Base-by-base conservation (phyloP, 2,797 vertebrate species). In the Synaphobranchus kaupii region DNA sequence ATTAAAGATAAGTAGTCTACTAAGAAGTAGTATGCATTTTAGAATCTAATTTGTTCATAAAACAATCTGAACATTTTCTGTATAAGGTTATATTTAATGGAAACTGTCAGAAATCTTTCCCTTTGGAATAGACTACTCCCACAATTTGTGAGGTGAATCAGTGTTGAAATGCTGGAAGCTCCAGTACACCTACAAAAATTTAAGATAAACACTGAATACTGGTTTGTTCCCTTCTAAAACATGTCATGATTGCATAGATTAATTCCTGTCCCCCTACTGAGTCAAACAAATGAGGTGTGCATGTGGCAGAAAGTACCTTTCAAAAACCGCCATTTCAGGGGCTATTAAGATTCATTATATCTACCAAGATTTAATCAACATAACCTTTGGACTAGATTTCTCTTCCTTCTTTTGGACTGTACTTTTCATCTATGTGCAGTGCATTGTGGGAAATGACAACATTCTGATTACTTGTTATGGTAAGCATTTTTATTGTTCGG, bases 401-500 rank as follows among this genome's bases (percentile, higher is more conserved):
- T 28, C 31, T 76, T 15, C 34, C 71, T 4, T 10, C 31, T 76
- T 68, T 28, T 76, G 28, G 71, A 76, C 71, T 86, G 76, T 87
- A 54, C 63, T 86, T 90, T 89, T 89, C 66, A 71, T 50, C 56
- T 17, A 13, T 50, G 50, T 50, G 87, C 83, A 88, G 17, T 86
- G 88, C 87, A 87, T 91, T 90, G 84, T 90, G 84, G 84, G 88
- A 86, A 89, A 88, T 47, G 80, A 88, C 90, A 86, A 92, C 90
- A 52, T 88, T 86, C 86, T 91, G 89, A 93, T 92, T 91, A 90
- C 71, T 88, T 91, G 88, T 90, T 89, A 90, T 89, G 89, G 92
- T 89, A 91, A 91, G 91, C 89, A 86, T 90, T 91, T 89, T 87
- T 86, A 91, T 93, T 93, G 90, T 93, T 93, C 84, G 1, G 82